Evolutionary conservation across 2,888 invertebrate genomes (phyloP), one percentile per base, ranked within the genome.

Genomic region (Thymelicus acteon): DNA sequence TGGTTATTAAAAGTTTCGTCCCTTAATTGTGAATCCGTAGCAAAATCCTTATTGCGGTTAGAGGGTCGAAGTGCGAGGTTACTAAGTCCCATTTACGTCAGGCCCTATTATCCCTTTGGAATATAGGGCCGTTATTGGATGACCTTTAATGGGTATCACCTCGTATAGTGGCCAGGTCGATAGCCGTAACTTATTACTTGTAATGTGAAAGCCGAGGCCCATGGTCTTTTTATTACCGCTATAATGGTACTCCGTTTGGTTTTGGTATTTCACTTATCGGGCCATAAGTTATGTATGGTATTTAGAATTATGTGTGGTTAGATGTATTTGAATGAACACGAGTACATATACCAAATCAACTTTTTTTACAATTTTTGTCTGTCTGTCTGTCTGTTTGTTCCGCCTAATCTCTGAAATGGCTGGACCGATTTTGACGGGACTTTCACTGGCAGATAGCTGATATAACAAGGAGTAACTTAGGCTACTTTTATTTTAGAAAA

Each of bases 1-100:
- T 72, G 81, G 87, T 90, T 90, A 90, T 90, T 91, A 90, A 89
- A 91, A 90, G 84, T 91, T 90, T 88, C 80, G 72, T 80, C 87
- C 88, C 87, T 85, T 90, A 90, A 91, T 90, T 89, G 86, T 83
- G 82, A 82, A 83, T 86, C 82, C 80, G 62, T 85, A 83, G 80
- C 85, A 79, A 83, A 88, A 89, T 88, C 88, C 89, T 84, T 88
- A 86, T 86, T 85, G 85, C 80, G 79, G 80, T 81, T 75, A 77
- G 58, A 67, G 71, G 75, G 72, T 60, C 68, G 78, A 82, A 79
- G 74, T 67, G 78, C 76, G 71, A 70, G 71, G 71, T 60, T 85
- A 85, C 86, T 83, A 85, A 87, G 86, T 80, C 85, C 87, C 85
- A 89, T 89, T 89, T 86, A 85, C 79, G 87, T 87, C 87, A 77